A percentile compares a stretch with the other conserved stretches of the same genome.
Evolutionary conservation across 2,888 invertebrate genomes (phyloP).

Genomic region (Sinhomidia bicolor): DNA sequence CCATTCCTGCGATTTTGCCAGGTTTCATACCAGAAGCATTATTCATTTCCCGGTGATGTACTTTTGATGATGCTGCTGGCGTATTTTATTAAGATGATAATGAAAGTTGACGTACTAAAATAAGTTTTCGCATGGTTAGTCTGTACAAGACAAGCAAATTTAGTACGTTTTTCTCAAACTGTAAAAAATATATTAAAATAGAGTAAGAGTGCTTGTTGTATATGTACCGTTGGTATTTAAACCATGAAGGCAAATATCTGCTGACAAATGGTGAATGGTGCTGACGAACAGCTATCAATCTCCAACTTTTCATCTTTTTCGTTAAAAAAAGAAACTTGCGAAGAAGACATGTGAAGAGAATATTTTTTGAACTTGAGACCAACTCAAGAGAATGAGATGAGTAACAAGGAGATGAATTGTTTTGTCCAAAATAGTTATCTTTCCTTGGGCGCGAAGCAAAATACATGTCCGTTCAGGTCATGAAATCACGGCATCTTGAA

Average conservation of each 20-base stretch:
- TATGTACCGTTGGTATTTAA: not conserved
- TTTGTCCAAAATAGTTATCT: slow-evolving; percentile 22
- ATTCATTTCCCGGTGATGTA: slow-evolving; percentile 1
- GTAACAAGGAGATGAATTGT: slow-evolving; percentile 24
- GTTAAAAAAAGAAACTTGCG: not conserved
- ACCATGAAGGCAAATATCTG: not conserved
- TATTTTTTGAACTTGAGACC: not conserved
- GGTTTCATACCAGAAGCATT: slow-evolving; percentile 24
- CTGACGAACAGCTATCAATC: slow-evolving; percentile 34
- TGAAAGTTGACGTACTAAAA: not conserved
- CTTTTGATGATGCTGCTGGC: not conserved
- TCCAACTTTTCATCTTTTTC: not conserved
- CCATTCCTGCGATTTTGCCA: slow-evolving; percentile 47
- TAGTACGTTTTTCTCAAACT: not conserved
- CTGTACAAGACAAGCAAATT: not conserved
- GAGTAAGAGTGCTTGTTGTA: not conserved
- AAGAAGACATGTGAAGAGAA: not conserved
- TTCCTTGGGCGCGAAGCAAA: slow-evolving; percentile 35
- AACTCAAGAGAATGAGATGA: not conserved
- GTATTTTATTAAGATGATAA: not conserved
- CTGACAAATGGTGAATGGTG: slow-evolving; percentile 24
- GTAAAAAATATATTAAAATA: too few species aligned
- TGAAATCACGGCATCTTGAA: slow-evolving; percentile 56
- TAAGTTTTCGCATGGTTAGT: not conserved
- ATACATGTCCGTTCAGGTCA: slow-evolving; percentile 57